Evolutionary conservation across 1,140 invertebrate genomes (phyloP).

Genomic region (Berghia stephanieae): DNA sequence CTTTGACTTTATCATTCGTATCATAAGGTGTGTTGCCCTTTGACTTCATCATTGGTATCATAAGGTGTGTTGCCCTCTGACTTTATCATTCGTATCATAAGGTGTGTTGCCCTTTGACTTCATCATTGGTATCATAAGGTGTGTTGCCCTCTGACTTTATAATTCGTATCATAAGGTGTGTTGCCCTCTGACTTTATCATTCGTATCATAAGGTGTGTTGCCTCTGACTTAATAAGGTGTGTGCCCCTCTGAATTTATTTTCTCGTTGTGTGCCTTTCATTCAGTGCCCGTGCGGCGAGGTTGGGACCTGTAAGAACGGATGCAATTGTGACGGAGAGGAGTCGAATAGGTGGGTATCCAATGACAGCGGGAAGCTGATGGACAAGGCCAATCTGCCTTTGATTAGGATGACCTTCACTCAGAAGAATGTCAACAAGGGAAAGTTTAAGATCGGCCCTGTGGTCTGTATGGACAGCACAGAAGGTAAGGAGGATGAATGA

Average conservation of each 20-base stretch:
- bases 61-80: no score
- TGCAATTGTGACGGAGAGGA: slow-evolving; percentile 20
- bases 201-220: not conserved
- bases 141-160: not conserved
- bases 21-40: no score
- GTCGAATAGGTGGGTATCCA: not conserved
- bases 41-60: no score
- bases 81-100: no score
- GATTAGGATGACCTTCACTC: slow-evolving; percentile 5
- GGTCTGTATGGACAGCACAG: not conserved
- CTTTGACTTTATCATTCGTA: no score
- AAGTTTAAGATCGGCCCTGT: slow-evolving; percentile 11
- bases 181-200: not conserved
- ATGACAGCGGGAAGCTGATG: slow-evolving; percentile 14
- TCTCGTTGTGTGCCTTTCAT: not conserved
- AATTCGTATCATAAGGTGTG: not conserved
- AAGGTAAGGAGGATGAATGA: no score
- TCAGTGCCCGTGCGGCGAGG: slow-evolving; percentile 27
- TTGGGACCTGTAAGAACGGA: not conserved
- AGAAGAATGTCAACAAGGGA: not conserved
- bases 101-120: no score
- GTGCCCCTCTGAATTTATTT: not conserved
- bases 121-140: not conserved
- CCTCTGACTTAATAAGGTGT: not conserved
- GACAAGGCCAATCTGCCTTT: slow-evolving; percentile 16